Evolutionary conservation across 2,113 vertebrate genomes (phyloP).

Genomic region (Labeo rohita): DNA sequence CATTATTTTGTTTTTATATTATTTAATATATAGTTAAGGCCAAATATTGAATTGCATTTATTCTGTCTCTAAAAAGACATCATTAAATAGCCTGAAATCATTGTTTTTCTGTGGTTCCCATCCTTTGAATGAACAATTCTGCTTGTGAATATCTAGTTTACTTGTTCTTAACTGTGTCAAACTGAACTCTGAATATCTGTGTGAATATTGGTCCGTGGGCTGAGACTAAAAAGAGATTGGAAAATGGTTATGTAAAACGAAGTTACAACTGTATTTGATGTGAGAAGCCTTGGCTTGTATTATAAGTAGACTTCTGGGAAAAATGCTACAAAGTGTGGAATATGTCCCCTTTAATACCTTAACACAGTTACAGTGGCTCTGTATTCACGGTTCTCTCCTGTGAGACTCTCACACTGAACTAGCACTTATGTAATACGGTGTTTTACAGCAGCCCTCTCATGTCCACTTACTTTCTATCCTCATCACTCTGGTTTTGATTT

Average conservation of each 20-base stretch:
- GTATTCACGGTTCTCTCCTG: not conserved
- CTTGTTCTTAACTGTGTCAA: not conserved
- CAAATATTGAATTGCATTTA: not conserved
- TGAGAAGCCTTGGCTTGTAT: not conserved
- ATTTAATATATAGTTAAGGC: not conserved
- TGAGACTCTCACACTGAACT: not conserved
- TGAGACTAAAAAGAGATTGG: not conserved
- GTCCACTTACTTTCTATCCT: not conserved
- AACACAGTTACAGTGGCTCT: not conserved
- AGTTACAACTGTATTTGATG: not conserved
- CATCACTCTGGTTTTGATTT: slow-evolving; percentile 5
- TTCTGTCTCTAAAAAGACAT: not conserved
- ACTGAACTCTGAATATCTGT: slow-evolving; percentile 6
- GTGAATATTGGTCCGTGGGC: not conserved
- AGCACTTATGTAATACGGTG: not conserved
- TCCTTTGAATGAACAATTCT: not conserved
- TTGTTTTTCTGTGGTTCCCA: not conserved
- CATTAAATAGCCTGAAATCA: not conserved
- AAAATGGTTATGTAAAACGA: slow-evolving; percentile 4
- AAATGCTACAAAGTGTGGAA: not conserved
- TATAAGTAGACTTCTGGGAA: slow-evolving; percentile 19
- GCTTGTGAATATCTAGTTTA: not conserved
- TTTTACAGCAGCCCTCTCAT: not conserved
- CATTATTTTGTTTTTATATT: not conserved
- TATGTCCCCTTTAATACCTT: slow-evolving; percentile 9